Evolutionary conservation across 2,797 vertebrate species (phyloP).

Genomic region (Hyperoplus lanceolatus): DNA sequence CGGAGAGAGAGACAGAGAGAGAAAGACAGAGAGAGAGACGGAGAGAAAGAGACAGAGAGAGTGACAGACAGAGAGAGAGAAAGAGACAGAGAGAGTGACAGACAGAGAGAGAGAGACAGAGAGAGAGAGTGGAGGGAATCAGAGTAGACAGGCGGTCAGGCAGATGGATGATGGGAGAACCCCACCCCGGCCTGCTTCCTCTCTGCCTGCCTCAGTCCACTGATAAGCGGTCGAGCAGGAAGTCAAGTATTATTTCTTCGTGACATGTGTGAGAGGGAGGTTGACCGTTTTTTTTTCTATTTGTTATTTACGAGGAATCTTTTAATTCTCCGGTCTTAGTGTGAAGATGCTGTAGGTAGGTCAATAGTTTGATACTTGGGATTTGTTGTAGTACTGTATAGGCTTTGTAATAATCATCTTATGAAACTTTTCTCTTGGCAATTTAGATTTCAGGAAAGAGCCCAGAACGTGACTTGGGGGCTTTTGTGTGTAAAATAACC

Average conservation of each 20-base stretch:
- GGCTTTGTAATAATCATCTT: neutral
- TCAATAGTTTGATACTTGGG: slow-evolving; percentile 25
- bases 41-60: slow-evolving; percentile 43
- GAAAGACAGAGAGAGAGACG: slow-evolving; percentile 18
- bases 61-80: slow-evolving; percentile 33
- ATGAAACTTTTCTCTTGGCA: neutral
- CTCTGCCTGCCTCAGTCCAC: slow-evolving; percentile 32
- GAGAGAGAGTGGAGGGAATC: slow-evolving; percentile 41
- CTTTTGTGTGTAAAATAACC: neutral
- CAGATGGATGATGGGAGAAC: slow-evolving; percentile 66
- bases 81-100: too few species aligned
- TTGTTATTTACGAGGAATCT: slow-evolving; percentile 23
- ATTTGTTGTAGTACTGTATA: slow-evolving; percentile 3
- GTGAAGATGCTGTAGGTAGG: slow-evolving; percentile 36
- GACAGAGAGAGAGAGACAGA: neutral
- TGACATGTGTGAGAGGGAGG: slow-evolving; percentile 29
- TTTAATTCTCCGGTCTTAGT: slow-evolving; percentile 19
- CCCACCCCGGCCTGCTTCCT: slow-evolving; percentile 70
- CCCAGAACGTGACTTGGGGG: fast-evolving
- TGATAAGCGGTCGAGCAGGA: slow-evolving; percentile 63
- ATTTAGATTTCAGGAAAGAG: slow-evolving; percentile 5
- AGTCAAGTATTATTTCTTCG: slow-evolving; percentile 66
- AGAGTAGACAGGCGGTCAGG: slow-evolving; percentile 54
- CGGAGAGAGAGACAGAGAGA: slow-evolving; percentile 16
- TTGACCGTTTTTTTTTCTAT: slow-evolving; percentile 5